These are phyloP conservation scores for Mesoligia furuncula DNA, from an alignment of 2,888 invertebrate species.

Conservation along the genomic window DNA sequence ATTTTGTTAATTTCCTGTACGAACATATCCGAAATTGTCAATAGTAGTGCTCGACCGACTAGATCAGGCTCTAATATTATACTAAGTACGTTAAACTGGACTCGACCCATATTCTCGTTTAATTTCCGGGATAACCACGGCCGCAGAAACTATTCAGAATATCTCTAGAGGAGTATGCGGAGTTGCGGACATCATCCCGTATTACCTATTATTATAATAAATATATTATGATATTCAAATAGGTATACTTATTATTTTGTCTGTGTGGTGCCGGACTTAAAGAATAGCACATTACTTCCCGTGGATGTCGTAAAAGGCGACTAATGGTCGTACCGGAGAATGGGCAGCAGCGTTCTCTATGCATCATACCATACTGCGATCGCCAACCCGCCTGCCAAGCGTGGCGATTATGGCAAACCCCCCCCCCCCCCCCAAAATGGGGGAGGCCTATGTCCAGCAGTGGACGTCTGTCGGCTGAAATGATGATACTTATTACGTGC, in stretches of 20 bases:
- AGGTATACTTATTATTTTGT: too few species aligned
- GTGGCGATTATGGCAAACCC: too few species aligned
- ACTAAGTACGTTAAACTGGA: slow-evolving; percentile 23
- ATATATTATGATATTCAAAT: neutral
- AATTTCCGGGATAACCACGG: slow-evolving; percentile 48
- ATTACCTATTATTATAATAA: neutral
- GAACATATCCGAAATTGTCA: slow-evolving; percentile 19
- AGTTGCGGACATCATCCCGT: neutral
- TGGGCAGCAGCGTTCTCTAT: too few species aligned
- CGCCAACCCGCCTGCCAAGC: too few species aligned
- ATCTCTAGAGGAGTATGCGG: slow-evolving; percentile 2
- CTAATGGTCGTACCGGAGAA: too few species aligned
- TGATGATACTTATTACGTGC: neutral
- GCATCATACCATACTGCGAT: too few species aligned
- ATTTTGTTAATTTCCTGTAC: slow-evolving; percentile 47
- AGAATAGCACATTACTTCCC: too few species aligned
- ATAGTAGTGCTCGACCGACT: slow-evolving; percentile 5
- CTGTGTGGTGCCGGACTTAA: too few species aligned
- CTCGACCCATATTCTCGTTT: slow-evolving; percentile 53
- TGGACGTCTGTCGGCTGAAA: too few species aligned
- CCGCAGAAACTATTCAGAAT: slow-evolving; percentile 40
- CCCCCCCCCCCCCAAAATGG: too few species aligned
- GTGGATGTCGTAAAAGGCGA: too few species aligned
- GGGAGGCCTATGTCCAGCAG: too few species aligned
- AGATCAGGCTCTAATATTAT: slow-evolving; percentile 24